Base-by-base conservation (phyloP, 2,888 invertebrate genomes). In the Volucella inanis region DNA sequence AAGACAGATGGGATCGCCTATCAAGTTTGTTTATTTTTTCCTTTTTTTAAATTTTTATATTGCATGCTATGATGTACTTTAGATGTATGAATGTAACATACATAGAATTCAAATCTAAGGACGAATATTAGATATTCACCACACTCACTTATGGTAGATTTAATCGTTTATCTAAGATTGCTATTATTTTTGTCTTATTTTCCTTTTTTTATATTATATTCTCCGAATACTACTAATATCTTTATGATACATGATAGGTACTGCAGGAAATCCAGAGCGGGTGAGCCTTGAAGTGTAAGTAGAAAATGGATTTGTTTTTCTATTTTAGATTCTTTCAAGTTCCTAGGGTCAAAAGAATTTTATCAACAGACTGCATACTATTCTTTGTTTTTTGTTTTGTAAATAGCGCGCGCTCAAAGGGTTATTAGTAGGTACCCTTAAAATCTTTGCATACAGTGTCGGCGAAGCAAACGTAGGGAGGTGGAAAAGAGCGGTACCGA, bases 101-200 rank as follows among this genome's bases (percentile, higher is more conserved):
- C 18, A 18, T 18, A 74, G 79, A 79, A 74, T 79, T 64, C 74
- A 78, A 72, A 61, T 83, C 79, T 74, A 84, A 83, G 50, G 47
- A 74, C 50, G 68, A 74, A 83, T 78, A 74, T 67, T 38, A 67
- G 38, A 61, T 64, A 76, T 70, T 64, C 55, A 76, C 31, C 31
- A 31, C 6, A 6, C 31, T 76, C 64, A 57, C 81, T 76, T 76
- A 76, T 76, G 80, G 77, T 71, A 67, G 61, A 12, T 45, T 67
- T 72, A 82, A 54, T 43, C 14, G 72, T 57, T 62, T 54, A 67
- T 59, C 41, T 50, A 49, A 54, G 9, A 10, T 14, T 31, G 6
- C 6, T 31, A 31, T 43, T 49, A 49, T 15, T 52, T 50, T 22
- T 52, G 31, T 31, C 31, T 67, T 54, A 38, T 38, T 52, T 14